Evolutionary conservation across 2,797 vertebrate species (phyloP).

Genomic region (Hippoglossus hippoglossus): DNA sequence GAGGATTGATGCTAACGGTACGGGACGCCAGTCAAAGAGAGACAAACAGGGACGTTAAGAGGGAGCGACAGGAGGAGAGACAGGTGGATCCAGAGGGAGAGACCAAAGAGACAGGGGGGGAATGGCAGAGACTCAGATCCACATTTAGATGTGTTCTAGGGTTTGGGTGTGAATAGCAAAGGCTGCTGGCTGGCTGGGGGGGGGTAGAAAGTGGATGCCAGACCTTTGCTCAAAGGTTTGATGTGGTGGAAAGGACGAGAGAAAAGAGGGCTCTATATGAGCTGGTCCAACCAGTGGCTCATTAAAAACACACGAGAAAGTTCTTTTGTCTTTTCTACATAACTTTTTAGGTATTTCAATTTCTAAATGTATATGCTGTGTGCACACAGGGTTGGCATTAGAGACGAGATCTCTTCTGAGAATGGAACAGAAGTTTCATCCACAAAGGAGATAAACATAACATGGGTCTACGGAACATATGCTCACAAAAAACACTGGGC

Average conservation of each 20-base stretch:
- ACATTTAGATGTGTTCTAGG: conserved; percentile 28
- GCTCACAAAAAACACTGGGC: no score
- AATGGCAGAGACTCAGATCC: conserved; percentile 5
- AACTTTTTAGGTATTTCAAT: no score
- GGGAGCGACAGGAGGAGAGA: conserved; percentile 29
- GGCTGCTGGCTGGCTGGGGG: neutral
- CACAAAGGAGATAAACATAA: no score
- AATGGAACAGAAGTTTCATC: no score
- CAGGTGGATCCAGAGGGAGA: conserved; percentile 18
- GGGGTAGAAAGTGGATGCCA: neutral
- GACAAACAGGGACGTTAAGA: conserved; percentile 41
- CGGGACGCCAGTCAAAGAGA: conserved; percentile 28
- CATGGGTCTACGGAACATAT: no score
- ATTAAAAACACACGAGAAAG: no score
- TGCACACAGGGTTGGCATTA: neutral
- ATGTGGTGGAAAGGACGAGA: no score
- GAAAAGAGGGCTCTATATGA: no score
- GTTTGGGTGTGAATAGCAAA: conserved; percentile 22
- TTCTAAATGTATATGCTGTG: neutral
- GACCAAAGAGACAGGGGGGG: conserved; percentile 9
- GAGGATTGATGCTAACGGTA: conserved; percentile 34
- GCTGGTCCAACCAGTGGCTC: no score
- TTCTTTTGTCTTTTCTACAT: no score
- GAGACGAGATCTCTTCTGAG: neutral
- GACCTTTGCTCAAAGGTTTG: no score